Evolutionary conservation across 2,113 vertebrate species (phyloP), one percentile per base, ranked within the genome.

Genomic region (Forbesichthys agassizii): DNA sequence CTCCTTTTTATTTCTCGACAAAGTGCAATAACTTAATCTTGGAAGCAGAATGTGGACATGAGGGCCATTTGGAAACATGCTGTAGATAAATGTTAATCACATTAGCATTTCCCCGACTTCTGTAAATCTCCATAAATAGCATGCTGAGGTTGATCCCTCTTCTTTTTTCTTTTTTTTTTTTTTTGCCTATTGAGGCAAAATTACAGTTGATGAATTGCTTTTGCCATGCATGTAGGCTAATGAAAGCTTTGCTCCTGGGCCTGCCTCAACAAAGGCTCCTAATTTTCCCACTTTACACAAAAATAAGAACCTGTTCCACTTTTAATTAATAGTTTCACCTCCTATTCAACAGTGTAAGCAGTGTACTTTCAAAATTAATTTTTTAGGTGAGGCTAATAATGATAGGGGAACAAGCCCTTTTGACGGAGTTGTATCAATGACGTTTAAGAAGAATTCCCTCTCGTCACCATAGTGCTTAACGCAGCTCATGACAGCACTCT

Each of bases 81-180:
- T 90, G 89, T 92, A 93, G 91, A 92, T 92, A 93, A 93, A 91
- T 90, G 88, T 88, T 94, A 93, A 93, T 94, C 91, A 92, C 90
- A 92, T 92, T 93, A 93, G 89, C 90, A 89, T 92, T 93, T 91
- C 87, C 88, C 89, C 90, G 91, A 93, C 88, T 93, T 93, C 85
- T 81, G 80, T 89, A 92, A 91, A 93, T 92, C 90, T 92, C 91
- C 92, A 91, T 92, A 93, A 93, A 92, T 91, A 93, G 90, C 90
- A 90, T 85, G 88, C 85, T 89, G 89, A 92, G 91, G 87, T 92
- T 92, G 90, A 93, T 93, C 90, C 91, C 81, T 90, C 84, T 92
- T 27, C 27, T 27, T 27, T 27, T 27, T 20, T 20, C 20, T 16
- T 16, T 89, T 92, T 78, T 27, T 78, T 27, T 6, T 42, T 42